A percentile compares a stretch with the other conserved stretches of the same genome.
phyloP scores from a whole-genome alignment of 2,113 vertebrate genomes.

The Microtus oregoni region DNA sequence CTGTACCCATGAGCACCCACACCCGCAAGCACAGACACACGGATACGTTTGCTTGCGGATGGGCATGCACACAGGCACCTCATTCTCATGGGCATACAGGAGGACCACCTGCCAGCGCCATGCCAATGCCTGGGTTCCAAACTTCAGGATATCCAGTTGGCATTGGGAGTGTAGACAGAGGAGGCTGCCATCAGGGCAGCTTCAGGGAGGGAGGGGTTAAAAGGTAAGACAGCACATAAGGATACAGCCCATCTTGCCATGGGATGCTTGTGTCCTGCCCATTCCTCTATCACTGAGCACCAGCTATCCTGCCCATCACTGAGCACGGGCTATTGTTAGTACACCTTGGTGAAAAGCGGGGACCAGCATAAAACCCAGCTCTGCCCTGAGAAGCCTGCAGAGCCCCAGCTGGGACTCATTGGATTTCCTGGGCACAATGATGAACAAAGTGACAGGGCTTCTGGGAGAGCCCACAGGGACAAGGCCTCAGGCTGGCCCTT shows the following conservation, averaged over 20 bases:
- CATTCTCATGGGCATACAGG: neutral
- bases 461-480: neutral
- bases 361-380: neutral
- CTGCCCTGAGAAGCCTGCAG: neutral
- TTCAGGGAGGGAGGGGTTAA: neutral
- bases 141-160: neutral
- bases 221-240: neutral
- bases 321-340: neutral
- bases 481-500: neutral
- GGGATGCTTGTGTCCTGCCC: neutral
- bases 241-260: too few relatives aligned
- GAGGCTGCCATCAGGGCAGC: neutral
- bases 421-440: neutral
- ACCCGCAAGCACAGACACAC: neutral
- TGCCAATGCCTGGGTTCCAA: too few relatives aligned
- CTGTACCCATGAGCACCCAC: rapidly evolving
- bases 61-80: rapidly evolving
- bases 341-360: neutral
- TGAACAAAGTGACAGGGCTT: neutral
- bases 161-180: neutral
- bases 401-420: neutral
- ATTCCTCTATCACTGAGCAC: neutral
- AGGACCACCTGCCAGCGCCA: too few relatives aligned
- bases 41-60: rapidly evolving
- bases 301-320: neutral